Base-by-base conservation (phyloP, 1,140 invertebrate genomes). In the Geopemphigus sp. region DNA sequence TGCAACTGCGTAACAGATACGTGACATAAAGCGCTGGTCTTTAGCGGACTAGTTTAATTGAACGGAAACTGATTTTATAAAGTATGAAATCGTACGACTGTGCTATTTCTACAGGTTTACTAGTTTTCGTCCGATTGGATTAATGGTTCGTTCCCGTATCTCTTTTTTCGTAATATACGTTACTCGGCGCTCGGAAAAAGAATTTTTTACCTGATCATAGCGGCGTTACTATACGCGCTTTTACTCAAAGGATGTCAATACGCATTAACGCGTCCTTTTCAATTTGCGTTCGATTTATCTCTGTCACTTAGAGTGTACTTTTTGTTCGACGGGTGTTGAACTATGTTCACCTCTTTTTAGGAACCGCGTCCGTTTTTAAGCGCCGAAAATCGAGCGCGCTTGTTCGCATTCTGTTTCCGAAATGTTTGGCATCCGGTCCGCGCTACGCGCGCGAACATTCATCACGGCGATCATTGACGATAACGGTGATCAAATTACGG, bases 221-320 rank as follows among this genome's bases (percentile, higher is more conserved):
- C 6, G 39, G 17, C 24, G 45, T 32, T 68, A 50, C 22, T 47
- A 47, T 26, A 68, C 17, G 47, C 47, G 47, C 47, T 50, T 12
- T 70, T 53, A 70, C 50, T 53, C 47, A 19, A 26, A 11, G 15
- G 53, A 70, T 70, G 66, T 70, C 66, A 70, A 70, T 53, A 70
- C 26, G 47, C 24, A 70, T 70, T 53, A 53, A 53, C 0, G n/a
- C 64, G n/a, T 68, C 39, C 22, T 70, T 70, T 53, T 53, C 47
- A 53, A 70, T 29, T 53, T 29, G 12, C 29, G 15, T 53, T 26
- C 24, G 26, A 70, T 53, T 53, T 70, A 70, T 70, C 8, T 53
- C 29, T 53, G 22, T 53, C 17, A 8, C 24, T 50, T 26, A 53
- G 45, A 53, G 47, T 70, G 47, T 70, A 29, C 26, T 70, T 19